Percentiles rank a stretch among this genome's conserved stretches.
These are phyloP conservation scores for Rotaria socialis DNA, from an alignment of 2,888 invertebrate species.

Conservation along the genomic window DNA sequence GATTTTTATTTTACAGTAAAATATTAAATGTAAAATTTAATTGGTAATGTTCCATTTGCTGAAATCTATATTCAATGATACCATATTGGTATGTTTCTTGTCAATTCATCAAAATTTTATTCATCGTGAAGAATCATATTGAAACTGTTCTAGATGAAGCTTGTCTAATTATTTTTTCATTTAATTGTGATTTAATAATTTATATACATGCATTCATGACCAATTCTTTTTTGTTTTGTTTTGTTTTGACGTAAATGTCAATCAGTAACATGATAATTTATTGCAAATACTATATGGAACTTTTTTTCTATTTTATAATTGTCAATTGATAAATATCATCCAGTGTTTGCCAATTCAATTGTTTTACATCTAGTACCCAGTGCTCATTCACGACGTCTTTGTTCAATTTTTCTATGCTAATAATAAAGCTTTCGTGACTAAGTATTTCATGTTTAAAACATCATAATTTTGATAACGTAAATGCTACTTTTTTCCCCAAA, in stretches of 20 bases:
- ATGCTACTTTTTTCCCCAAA: background rate
- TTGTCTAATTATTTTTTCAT: background rate
- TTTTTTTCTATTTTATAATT: background rate
- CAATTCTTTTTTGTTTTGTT: background rate
- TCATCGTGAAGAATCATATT: too few species aligned
- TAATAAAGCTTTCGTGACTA: background rate
- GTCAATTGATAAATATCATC: background rate
- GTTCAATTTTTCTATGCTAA: background rate
- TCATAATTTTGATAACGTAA: background rate
- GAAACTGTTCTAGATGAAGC: too few species aligned
- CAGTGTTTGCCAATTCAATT: background rate
- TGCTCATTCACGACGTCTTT: background rate
- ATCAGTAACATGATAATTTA: background rate
- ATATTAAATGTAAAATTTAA: background rate
- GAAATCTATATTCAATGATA: background rate
- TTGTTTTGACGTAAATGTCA: background rate
- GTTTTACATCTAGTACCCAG: too few species aligned
- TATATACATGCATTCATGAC: background rate
- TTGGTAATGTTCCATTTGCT: background rate
- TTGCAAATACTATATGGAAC: background rate
- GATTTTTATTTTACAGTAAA: background rate
- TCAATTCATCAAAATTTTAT: background rate
- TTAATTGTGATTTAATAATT: too few species aligned
- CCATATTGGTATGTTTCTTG: background rate
- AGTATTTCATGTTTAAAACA: background rate